These are phyloP conservation scores for Channallabes apus DNA, from an alignment of 2,797 vertebrate genomes.

Conservation along the genomic window DNA sequence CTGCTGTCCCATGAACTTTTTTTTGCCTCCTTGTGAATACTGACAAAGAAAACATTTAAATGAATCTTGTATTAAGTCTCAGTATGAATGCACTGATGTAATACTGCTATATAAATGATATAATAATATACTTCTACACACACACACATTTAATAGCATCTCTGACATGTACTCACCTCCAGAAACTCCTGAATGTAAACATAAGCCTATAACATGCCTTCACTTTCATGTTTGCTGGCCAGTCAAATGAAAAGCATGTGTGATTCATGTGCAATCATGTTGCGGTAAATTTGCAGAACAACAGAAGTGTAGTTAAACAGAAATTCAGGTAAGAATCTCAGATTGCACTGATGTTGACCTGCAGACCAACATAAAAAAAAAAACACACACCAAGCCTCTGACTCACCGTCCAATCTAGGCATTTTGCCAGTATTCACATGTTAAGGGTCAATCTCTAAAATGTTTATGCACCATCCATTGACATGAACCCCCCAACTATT, in stretches of 20 bases:
- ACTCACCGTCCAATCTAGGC: constrained; percentile 48
- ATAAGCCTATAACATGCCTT: background rate
- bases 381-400: constrained; percentile 25
- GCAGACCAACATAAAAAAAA: constrained; percentile 47
- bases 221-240: constrained; percentile 35
- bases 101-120: background rate
- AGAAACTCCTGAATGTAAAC: background rate
- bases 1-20: background rate
- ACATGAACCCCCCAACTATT: constrained; percentile 58
- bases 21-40: background rate
- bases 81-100: background rate
- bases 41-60: background rate
- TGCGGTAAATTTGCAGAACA: constrained; percentile 70
- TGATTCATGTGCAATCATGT: constrained; percentile 64
- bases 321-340: constrained; percentile 68
- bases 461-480: constrained; percentile 60
- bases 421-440: constrained; percentile 50
- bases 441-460: constrained; percentile 72
- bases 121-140: background rate
- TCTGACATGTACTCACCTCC: background rate
- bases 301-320: constrained; percentile 71
- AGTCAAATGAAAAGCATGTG: constrained; percentile 74
- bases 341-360: constrained; percentile 65
- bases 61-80: background rate
- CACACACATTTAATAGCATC: background rate